Percentiles rank a stretch among this genome's conserved stretches.
phyloP scores from a whole-genome alignment of 2,113 vertebrate genomes.

The Nematolebias whitei region DNA sequence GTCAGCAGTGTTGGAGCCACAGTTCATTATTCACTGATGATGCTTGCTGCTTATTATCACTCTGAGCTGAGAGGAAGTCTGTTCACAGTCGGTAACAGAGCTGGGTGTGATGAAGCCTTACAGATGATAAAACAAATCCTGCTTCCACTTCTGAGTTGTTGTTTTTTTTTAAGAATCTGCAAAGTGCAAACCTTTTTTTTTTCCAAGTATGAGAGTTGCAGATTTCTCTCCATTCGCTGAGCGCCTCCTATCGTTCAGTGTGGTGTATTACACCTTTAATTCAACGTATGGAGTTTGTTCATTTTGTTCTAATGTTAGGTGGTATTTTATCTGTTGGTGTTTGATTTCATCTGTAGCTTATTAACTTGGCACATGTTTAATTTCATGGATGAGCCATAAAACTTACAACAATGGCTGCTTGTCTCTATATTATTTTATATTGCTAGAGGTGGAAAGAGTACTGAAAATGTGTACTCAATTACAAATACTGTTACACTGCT shows the following conservation, averaged over 20 bases:
- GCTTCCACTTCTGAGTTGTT: slow-evolving; percentile 1
- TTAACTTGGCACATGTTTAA: background rate
- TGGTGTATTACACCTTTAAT: slow-evolving; percentile 12
- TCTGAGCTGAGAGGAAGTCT: slow-evolving; percentile 20
- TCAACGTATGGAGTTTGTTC: background rate
- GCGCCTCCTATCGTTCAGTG: slow-evolving; percentile 39
- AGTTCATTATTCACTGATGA: slow-evolving; percentile 10
- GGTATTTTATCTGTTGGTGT: too few relatives aligned
- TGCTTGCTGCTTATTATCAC: slow-evolving; percentile 48
- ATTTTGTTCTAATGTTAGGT: background rate
- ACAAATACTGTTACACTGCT: too few relatives aligned
- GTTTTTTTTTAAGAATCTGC: background rate
- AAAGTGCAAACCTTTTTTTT: background rate
- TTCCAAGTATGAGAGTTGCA: background rate
- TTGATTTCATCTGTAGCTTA: too few relatives aligned
- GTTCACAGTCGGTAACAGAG: slow-evolving; percentile 17
- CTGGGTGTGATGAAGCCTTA: slow-evolving; percentile 6
- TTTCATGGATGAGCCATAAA: background rate
- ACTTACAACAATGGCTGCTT: background rate
- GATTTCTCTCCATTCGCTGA: background rate
- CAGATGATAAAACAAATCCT: slow-evolving; percentile 7
- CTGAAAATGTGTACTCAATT: too few relatives aligned
- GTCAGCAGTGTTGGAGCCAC: slow-evolving; percentile 5
- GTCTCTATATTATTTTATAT: background rate
- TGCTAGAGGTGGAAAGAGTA: too few relatives aligned